Evolutionary conservation across 2,888 invertebrate species (phyloP).

Genomic region (Athalia cordata): DNA sequence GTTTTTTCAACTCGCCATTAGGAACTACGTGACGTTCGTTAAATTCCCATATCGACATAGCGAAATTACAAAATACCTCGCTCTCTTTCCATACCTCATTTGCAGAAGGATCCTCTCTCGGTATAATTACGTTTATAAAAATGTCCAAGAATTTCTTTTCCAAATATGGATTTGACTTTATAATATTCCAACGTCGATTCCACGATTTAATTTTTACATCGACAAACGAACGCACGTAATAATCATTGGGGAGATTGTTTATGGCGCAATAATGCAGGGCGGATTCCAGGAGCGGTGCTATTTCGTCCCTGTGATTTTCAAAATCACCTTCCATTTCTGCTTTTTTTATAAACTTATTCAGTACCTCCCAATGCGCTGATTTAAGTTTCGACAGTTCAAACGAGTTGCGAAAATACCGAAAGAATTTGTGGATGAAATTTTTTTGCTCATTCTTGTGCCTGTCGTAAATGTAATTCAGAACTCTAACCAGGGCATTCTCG

Average conservation of each 20-base stretch:
- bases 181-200: slow-evolving; percentile 51
- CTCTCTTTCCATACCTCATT: slow-evolving; percentile 45
- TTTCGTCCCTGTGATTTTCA: fast-evolving
- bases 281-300: slow-evolving; percentile 48
- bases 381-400: slow-evolving; percentile 58
- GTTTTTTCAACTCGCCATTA: slow-evolving; percentile 40
- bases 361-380: slow-evolving; percentile 59
- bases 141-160: slow-evolving; percentile 58
- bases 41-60: slow-evolving; percentile 55
- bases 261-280: slow-evolving; percentile 53
- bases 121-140: slow-evolving; percentile 49
- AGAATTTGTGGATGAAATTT: slow-evolving; percentile 49
- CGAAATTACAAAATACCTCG: slow-evolving; percentile 41
- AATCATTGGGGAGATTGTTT: slow-evolving; percentile 52
- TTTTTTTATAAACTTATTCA: slow-evolving; percentile 59
- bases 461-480: slow-evolving; percentile 58
- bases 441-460: slow-evolving; percentile 66
- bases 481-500: slow-evolving; percentile 56
- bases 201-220: slow-evolving; percentile 31
- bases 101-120: slow-evolving; percentile 33
- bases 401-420: slow-evolving; percentile 48
- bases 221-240: slow-evolving; percentile 49
- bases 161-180: slow-evolving; percentile 55
- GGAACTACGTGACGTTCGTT: slow-evolving; percentile 50
- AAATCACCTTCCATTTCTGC: slow-evolving; percentile 50